These are phyloP conservation scores for Ryuthela nishihirai DNA, from an alignment of 2,888 invertebrate genomes.

Conservation along the genomic window DNA sequence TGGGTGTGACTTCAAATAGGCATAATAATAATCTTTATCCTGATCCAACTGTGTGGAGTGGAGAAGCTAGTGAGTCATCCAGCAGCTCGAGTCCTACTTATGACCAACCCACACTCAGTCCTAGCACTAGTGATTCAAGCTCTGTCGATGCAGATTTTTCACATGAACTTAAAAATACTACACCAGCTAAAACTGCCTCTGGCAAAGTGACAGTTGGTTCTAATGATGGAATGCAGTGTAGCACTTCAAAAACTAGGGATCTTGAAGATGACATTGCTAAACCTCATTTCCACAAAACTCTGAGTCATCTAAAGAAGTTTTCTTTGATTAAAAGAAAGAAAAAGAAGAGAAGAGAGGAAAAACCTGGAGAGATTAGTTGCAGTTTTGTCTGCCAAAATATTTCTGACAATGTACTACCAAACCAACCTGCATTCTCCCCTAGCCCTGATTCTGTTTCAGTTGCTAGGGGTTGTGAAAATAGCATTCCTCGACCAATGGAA, in stretches of 20 bases:
- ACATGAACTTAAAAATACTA: neutral
- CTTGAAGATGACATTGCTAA: conserved; percentile 26
- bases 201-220: neutral
- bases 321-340: conserved; percentile 36
- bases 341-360: conserved; percentile 17
- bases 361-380: conserved; percentile 23
- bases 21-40: conserved; percentile 35
- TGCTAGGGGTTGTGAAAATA: conserved; percentile 19
- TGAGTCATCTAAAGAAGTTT: conserved; percentile 39
- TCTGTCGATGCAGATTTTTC: conserved; percentile 37
- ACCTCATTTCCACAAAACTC: conserved; percentile 37
- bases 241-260: conserved; percentile 7
- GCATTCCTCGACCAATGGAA: conserved; percentile 22
- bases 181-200: neutral
- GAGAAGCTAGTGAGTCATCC: conserved; percentile 40
- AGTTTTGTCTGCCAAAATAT: conserved; percentile 27
- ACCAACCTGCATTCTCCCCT: conserved; percentile 15
- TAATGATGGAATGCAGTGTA: neutral
- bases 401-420: conserved; percentile 5
- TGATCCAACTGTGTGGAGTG: conserved; percentile 41
- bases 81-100: conserved; percentile 42
- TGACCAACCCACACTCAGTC: conserved; percentile 40
- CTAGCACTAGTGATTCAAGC: conserved; percentile 43
- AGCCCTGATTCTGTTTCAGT: conserved; percentile 13
- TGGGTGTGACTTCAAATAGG: conserved; percentile 11